These are phyloP conservation scores for Scaptodrosophila lebanonensis DNA, from an alignment of 1,140 invertebrate genomes.

Conservation along the genomic window DNA sequence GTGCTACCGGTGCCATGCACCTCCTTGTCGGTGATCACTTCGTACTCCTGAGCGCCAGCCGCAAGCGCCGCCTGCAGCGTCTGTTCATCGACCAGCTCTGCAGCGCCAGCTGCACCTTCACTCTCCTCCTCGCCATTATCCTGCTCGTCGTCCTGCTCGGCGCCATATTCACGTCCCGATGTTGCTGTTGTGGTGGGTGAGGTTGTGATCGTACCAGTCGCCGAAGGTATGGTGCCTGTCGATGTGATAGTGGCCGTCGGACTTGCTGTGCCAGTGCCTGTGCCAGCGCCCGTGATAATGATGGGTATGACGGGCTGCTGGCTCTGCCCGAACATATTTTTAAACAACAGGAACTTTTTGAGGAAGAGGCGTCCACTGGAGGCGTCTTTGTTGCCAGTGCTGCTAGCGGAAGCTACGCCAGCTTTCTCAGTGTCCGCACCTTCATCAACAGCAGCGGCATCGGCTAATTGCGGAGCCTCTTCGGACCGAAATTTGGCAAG, in stretches of 20 bases:
- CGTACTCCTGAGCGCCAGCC: conserved; percentile 51
- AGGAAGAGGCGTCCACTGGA: conserved; percentile 66
- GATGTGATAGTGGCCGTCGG: conserved; percentile 37
- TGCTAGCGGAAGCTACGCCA: not conserved
- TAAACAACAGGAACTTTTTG: conserved; percentile 67
- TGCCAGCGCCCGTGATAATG: conserved; percentile 52
- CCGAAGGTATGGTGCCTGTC: conserved; percentile 48
- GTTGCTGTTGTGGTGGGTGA: conserved; percentile 26
- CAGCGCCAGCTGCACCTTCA: conserved; percentile 29
- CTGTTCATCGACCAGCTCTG: conserved; percentile 57
- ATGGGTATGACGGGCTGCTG: conserved; percentile 60
- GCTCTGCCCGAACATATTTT: conserved; percentile 60
- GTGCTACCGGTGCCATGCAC: conserved; percentile 39
- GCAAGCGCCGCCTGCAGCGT: conserved; percentile 61
- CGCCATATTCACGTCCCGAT: not conserved
- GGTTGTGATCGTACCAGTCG: conserved; percentile 47
- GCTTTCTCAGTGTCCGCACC: not conserved
- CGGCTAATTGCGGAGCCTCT: conserved; percentile 13
- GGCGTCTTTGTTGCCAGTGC: conserved; percentile 37
- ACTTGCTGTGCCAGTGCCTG: not conserved
- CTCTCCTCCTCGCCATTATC: conserved; percentile 16
- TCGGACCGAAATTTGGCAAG: conserved; percentile 19
- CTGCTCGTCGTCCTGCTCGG: not conserved
- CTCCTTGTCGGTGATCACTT: no score
- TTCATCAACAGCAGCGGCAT: not conserved